phyloP scores from a whole-genome alignment of 2,888 invertebrate species.

The Pardosa pseudoannulata region DNA sequence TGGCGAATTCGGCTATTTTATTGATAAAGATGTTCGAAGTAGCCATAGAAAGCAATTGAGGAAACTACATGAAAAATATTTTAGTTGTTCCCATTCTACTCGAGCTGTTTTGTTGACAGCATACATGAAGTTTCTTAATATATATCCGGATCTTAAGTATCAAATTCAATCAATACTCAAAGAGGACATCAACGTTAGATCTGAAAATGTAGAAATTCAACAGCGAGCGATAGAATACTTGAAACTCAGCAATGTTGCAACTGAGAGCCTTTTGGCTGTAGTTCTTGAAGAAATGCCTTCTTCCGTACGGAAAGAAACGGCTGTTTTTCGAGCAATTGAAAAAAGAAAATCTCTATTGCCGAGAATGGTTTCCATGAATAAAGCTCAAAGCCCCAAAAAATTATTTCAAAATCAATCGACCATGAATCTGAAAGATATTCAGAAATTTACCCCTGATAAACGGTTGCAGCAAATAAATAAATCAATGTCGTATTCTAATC shows the following conservation, averaged over 20 bases:
- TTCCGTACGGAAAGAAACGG: no score
- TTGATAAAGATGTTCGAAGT: conserved; percentile 22
- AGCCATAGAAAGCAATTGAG: conserved; percentile 8
- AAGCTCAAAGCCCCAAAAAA: no score
- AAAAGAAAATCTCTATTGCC: no score
- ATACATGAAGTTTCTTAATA: conserved; percentile 40
- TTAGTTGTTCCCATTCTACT: neutral
- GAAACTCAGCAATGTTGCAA: conserved; percentile 10
- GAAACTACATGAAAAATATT: conserved; percentile 10
- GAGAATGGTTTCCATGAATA: no score
- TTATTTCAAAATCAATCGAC: no score
- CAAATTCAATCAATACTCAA: conserved; percentile 8
- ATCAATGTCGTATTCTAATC: neutral
- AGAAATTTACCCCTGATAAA: no score
- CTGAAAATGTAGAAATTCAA: conserved; percentile 37
- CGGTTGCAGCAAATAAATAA: no score
- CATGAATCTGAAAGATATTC: no score
- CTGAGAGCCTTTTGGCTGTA: neutral
- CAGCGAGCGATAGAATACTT: conserved; percentile 54
- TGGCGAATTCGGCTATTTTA: conserved; percentile 50
- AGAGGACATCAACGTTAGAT: neutral
- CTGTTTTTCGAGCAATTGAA: neutral
- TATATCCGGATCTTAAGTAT: conserved; percentile 25
- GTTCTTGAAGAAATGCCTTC: conserved; percentile 35
- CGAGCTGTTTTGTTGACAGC: conserved; percentile 44